phyloP scores from a whole-genome alignment of 2,113 vertebrate genomes.

The Heliornis fulica region DNA sequence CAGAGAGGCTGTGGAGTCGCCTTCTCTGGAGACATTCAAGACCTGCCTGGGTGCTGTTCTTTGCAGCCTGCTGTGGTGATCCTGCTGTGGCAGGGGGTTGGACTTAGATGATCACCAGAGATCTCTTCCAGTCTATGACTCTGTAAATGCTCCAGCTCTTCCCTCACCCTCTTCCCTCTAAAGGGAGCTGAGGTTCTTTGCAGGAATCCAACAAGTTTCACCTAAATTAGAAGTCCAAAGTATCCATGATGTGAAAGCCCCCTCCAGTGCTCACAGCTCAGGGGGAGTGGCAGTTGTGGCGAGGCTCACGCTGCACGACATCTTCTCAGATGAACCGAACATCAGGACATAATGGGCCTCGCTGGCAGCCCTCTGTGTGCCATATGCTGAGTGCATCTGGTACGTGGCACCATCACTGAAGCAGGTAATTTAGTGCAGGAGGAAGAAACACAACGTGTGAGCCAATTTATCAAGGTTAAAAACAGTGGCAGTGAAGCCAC shows the following conservation, averaged over 20 bases:
- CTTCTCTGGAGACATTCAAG: too few relatives aligned
- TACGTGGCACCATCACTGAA: background rate
- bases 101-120: too few relatives aligned
- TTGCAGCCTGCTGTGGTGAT: too few relatives aligned
- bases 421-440: conserved; percentile 15
- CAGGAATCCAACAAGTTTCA: background rate
- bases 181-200: background rate
- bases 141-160: background rate
- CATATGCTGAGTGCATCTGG: conserved; percentile 50
- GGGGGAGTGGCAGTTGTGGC: background rate
- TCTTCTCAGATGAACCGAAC: background rate
- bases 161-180: background rate
- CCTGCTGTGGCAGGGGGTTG: too few relatives aligned
- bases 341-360: conserved; percentile 11
- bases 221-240: background rate
- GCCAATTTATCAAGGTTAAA: background rate
- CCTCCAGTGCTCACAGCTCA: background rate
- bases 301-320: background rate
- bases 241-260: background rate
- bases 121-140: too few relatives aligned
- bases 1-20: too few relatives aligned
- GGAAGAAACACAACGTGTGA: background rate
- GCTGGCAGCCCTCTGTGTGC: background rate
- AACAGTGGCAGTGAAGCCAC: background rate
- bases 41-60: too few relatives aligned